Base-by-base conservation (phyloP, 2,888 invertebrate species). In the Stictocephala bisonia region DNA sequence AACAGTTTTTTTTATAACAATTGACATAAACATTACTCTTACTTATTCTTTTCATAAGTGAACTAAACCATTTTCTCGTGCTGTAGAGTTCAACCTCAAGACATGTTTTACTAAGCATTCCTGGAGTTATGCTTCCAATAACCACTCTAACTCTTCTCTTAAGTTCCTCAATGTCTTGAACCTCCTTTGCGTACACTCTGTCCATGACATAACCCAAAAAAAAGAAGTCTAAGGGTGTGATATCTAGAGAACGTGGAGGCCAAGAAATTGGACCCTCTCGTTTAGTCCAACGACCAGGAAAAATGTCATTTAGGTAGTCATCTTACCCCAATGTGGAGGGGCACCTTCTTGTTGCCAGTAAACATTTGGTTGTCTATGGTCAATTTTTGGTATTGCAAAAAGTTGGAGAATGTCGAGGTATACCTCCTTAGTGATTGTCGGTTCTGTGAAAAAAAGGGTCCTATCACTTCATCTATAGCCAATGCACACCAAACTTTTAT, bases 401-500 rank as follows among this genome's bases (percentile, higher is more conserved):
- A n/a, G 48, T 48, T 48, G 20, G 20, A 48, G 48, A 18, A 48
- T 48, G 48, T 51, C 51, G 13, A 51, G 51, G 51, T 24, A 51
- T 24, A 51, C 24, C 51, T 51, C 51, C 13, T 51, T 51, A 9
- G 51, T 51, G 22, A 51, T 27, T 24, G 24, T 24, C 24, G 24
- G 24, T 24, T 51, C 51, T 13, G 51, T 27, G 24, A n/a, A n/a
- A 58, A 31, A 58, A 58, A 29, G 3, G 58, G 29, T 31, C 58
- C 58, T 29, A 29, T 58, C 58, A 58, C 31, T 58, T 29, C 31
- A 58, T 29, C 31, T 58, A 58, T 35, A 58, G 58, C 2, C n/a
- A 58, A 58, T 58, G 58, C 58, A 58, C 58, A 35, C 29, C 58
- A 58, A 29, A 29, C 29, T 11, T 58, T 58, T 58, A 58, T 7